Base-by-base conservation (phyloP, 2,888 invertebrate species). In the Sturmia bella region DNA sequence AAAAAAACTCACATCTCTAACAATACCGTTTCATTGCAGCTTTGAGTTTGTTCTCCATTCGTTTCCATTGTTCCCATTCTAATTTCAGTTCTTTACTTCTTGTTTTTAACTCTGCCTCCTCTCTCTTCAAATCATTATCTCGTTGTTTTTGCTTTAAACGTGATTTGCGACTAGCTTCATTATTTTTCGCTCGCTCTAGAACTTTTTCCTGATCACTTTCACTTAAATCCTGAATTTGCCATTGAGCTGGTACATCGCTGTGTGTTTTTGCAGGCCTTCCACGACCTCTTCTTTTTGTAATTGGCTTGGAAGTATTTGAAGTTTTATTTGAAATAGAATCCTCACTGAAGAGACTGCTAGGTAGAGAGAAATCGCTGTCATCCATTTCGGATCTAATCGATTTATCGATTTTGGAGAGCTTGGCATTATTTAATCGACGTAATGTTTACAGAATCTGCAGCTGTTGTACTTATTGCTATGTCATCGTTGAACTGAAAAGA, bases 281-380 rank as follows among this genome's bases (percentile, higher is more conserved):
- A 4, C 27, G 27, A 27, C 27, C 27, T 6, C 27, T 27, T n/a
- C n/a, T n/a, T n/a, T n/a, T n/a, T n/a, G n/a, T n/a, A n/a, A n/a
- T n/a, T n/a, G n/a, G n/a, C 6, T 27, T 27, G 3, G 6, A 3
- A 27, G 27, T 27, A 4, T 3, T 27, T 27, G 27, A 4, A 4
- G 27, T 27, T 27, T 3, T 27, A 27, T 27, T 27, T 27, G 27
- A 85, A 48, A 66, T 80, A 17, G 88, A 88, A 74, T 84, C 84
- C 19, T 74, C 73, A 72, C 87, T 89, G 21, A 85, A 85, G 3
- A 88, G 89, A 13, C 88, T 89, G 56, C 69, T 80, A 12, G 85
- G 84, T n/a, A 80, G 72, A 7, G 84, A 80, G 21, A 83, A 81
- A 56, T 84, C 84, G 5, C 17, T 56, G 7, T 79, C 75, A 12